Percentiles rank a stretch among this genome's conserved stretches.
Conservation (phyloP, 2,888 invertebrate species). For the Drosophila tanythrix region DNA sequence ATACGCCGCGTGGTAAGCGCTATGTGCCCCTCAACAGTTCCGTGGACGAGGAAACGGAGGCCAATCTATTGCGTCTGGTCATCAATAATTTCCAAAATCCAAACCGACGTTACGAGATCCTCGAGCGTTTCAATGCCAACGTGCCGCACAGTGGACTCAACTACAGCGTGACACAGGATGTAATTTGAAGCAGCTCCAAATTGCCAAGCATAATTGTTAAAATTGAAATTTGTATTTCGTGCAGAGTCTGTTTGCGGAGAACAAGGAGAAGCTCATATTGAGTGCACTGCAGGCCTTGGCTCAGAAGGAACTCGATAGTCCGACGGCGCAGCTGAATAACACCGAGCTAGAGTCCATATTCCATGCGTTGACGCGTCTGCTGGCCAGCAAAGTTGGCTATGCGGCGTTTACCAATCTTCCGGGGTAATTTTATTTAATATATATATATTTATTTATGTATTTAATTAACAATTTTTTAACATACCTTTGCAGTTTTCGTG, state of each 20-base stretch:
- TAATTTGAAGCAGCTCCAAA: slow-evolving; percentile 86
- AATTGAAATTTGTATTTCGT: slow-evolving; percentile 44
- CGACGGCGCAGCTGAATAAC: slow-evolving; percentile 86
- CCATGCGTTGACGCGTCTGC: slow-evolving; percentile 95
- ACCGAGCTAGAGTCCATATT: slow-evolving; percentile 96
- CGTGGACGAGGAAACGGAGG: slow-evolving; percentile 98
- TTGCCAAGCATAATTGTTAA: not conserved
- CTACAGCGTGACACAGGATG: slow-evolving; percentile 98
- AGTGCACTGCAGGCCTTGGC: slow-evolving; percentile 94
- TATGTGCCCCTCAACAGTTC: slow-evolving; percentile 95
- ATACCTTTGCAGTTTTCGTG: slow-evolving; percentile 90
- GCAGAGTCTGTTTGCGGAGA: slow-evolving; percentile 98
- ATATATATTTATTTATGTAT: not conserved
- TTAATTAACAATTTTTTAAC: not conserved
- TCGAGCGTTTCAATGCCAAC: slow-evolving; percentile 98
- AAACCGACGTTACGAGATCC: slow-evolving; percentile 89
- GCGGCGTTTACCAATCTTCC: slow-evolving; percentile 96
- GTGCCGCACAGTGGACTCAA: slow-evolving; percentile 98
- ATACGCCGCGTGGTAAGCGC: slow-evolving; percentile 93
- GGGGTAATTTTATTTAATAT: slow-evolving; percentile 86
- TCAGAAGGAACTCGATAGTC: slow-evolving; percentile 89
- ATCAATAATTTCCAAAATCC: slow-evolving; percentile 87
- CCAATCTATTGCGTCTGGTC: slow-evolving; percentile 88
- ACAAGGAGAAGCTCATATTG: slow-evolving; percentile 98
- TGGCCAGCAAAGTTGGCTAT: slow-evolving; percentile 99